A percentile compares a stretch with the other conserved stretches of the same genome.
Conservation (phyloP, 1,140 invertebrate genomes). For the Heliothis subflexa region DNA sequence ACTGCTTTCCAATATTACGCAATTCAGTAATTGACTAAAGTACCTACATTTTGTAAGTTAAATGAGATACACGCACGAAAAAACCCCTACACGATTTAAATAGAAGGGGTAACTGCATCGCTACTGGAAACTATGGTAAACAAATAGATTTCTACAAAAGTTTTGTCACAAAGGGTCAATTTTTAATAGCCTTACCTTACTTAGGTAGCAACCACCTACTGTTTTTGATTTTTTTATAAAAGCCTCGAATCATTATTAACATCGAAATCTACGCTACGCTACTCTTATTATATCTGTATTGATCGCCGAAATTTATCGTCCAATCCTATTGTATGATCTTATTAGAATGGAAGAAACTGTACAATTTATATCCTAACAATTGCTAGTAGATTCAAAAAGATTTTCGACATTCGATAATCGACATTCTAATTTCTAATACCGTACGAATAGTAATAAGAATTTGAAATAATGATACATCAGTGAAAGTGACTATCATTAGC, state of each 20-base stretch:
- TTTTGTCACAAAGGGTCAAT: too few relatives aligned
- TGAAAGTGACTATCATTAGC: constrained; percentile 9
- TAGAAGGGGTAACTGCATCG: too few relatives aligned
- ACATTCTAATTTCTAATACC: constrained; percentile 6
- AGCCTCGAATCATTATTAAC: too few relatives aligned
- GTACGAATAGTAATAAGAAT: neutral
- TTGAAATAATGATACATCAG: neutral
- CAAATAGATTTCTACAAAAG: too few relatives aligned
- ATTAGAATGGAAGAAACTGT: neutral
- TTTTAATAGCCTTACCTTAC: too few relatives aligned
- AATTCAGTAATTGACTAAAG: neutral
- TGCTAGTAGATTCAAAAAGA: neutral
- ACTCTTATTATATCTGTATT: too few relatives aligned
- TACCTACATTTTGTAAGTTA: neutral
- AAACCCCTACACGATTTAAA: too few relatives aligned
- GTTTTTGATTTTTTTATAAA: neutral
- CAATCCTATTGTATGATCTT: neutral
- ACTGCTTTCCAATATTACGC: too few relatives aligned
- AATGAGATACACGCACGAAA: too few relatives aligned
- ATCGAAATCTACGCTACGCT: neutral
- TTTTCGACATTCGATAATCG: too few relatives aligned
- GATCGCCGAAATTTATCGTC: neutral
- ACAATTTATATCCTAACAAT: constrained; percentile 10
- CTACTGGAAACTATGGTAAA: too few relatives aligned
- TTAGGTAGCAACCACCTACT: neutral